Percentiles rank a stretch among this genome's conserved stretches.
These are phyloP conservation scores for Odontesthes bonariensis DNA, from an alignment of 2,113 vertebrate species.

Conservation along the genomic window DNA sequence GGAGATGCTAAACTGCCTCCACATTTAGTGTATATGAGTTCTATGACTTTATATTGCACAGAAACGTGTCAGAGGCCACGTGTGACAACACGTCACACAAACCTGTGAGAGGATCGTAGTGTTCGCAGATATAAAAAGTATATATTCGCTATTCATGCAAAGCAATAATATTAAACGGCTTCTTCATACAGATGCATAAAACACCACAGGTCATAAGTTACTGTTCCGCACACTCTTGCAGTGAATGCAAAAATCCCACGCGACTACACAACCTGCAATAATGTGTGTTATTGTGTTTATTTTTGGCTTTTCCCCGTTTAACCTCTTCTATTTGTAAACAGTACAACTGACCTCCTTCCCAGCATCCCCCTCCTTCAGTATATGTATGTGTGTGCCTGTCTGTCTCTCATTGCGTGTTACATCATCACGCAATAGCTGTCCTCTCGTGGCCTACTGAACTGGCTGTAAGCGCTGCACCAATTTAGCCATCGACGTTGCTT, in stretches of 20 bases:
- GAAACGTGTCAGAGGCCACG: neutral
- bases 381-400: conserved; percentile 5
- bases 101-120: neutral
- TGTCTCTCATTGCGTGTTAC: conserved; percentile 75
- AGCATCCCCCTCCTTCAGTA: conserved; percentile 10
- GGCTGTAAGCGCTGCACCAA: conserved; percentile 71
- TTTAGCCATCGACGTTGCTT: conserved; percentile 68
- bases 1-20: too few relatives aligned
- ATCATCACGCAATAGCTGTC: conserved; percentile 82
- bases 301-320: conserved; percentile 12
- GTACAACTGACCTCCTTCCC: conserved; percentile 55
- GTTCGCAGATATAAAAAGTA: too few relatives aligned
- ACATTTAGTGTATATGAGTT: too few relatives aligned
- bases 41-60: neutral
- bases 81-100: neutral
- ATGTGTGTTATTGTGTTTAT: conserved; percentile 3
- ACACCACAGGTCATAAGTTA: neutral
- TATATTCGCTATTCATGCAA: neutral
- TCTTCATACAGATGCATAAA: conserved; percentile 1
- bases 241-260: neutral
- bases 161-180: neutral
- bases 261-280: neutral
- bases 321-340: conserved; percentile 56
- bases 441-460: conserved; percentile 84
- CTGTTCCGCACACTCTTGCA: neutral